These are phyloP conservation scores for Alloplasta piceator DNA, from an alignment of 2,888 invertebrate genomes.

Conservation along the genomic window DNA sequence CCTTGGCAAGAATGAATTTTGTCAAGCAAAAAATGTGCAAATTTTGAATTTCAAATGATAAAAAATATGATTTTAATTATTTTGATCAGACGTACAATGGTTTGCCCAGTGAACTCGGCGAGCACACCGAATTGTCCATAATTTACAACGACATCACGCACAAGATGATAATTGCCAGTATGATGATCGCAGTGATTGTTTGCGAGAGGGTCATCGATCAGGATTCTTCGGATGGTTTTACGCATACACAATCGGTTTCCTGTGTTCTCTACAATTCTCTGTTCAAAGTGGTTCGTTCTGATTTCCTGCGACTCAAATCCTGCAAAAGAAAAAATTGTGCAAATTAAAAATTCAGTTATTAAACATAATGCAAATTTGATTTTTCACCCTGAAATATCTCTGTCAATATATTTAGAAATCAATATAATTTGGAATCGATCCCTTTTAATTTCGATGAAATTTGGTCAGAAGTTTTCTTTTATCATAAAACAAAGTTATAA, in stretches of 20 bases:
- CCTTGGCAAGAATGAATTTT: too few species aligned
- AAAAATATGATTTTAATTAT: not conserved
- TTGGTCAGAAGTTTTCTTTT: too few species aligned
- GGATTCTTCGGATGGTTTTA: constrained; percentile 89
- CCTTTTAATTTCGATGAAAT: too few species aligned
- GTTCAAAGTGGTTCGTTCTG: constrained; percentile 85
- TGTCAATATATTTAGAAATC: too few species aligned
- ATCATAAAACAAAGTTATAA: too few species aligned
- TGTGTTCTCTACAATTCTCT: constrained; percentile 90
- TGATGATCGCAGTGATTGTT: constrained; percentile 87
- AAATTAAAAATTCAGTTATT: not conserved
- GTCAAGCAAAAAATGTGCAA: too few species aligned
- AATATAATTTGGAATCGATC: too few species aligned
- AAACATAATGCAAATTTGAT: not conserved
- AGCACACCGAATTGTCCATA: constrained; percentile 86
- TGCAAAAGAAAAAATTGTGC: not conserved
- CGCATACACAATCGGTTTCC: constrained; percentile 88
- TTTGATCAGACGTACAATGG: constrained; percentile 86
- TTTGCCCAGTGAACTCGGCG: constrained; percentile 86
- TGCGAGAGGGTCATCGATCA: constrained; percentile 88
- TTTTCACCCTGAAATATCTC: too few species aligned
- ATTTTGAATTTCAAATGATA: too few species aligned
- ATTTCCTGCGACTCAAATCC: not conserved
- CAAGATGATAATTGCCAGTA: constrained; percentile 88
- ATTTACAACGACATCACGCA: constrained; percentile 88